These are phyloP conservation scores for Therioaphis trifolii DNA, from an alignment of 2,888 invertebrate genomes.

Conservation along the genomic window DNA sequence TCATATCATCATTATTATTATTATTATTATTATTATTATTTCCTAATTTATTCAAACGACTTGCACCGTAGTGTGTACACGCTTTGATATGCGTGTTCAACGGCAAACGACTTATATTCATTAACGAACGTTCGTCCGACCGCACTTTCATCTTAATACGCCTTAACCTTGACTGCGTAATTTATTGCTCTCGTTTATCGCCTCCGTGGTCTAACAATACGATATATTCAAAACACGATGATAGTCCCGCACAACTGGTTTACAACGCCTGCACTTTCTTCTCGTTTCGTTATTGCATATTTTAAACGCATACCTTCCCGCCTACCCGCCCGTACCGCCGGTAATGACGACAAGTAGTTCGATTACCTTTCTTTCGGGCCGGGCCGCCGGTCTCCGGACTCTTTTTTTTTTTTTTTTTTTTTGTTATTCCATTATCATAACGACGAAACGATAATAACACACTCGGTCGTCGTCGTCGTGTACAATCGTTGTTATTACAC, in stretches of 20 bases:
- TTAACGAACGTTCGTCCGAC: slow-evolving; percentile 16
- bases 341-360: neutral
- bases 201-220: slow-evolving; percentile 34
- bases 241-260: slow-evolving; percentile 43
- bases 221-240: slow-evolving; percentile 24
- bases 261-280: slow-evolving; percentile 59
- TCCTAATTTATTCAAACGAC: neutral
- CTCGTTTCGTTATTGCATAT: slow-evolving; percentile 35
- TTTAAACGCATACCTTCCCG: neutral
- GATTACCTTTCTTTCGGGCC: slow-evolving; percentile 2
- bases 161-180: slow-evolving; percentile 43
- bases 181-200: slow-evolving; percentile 55
- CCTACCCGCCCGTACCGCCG: no score
- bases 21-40: no score
- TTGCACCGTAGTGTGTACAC: no score
- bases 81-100: no score
- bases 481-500: no score
- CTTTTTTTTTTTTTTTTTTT: no score
- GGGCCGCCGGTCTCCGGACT: no score
- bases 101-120: neutral
- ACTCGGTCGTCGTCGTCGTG: neutral
- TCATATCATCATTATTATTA: no score
- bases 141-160: slow-evolving; percentile 28
- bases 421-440: no score
- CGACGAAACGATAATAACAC: no score